Conservation (phyloP, 1,140 invertebrate species). For the Calosoma granatense region DNA sequence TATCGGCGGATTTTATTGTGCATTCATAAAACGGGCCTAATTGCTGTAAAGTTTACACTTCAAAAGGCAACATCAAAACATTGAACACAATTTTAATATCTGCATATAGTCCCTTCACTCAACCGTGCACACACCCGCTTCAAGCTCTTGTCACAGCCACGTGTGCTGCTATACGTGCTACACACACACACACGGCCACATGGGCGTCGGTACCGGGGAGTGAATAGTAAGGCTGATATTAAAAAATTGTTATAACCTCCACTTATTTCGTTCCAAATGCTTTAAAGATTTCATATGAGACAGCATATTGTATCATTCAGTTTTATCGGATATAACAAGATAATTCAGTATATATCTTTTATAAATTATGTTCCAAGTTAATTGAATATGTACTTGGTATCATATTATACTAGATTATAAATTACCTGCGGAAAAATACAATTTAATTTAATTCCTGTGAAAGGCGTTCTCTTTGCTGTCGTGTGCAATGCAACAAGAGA, state of each 20-base stretch:
- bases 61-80: neutral
- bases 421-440: too few relatives aligned
- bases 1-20: neutral
- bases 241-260: neutral
- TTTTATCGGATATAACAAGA: too few relatives aligned
- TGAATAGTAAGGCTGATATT: neutral
- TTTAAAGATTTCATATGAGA: neutral
- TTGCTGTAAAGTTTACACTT: neutral
- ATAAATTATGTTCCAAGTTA: too few relatives aligned
- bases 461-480: too few relatives aligned
- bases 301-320: too few relatives aligned
- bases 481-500: neutral
- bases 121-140: neutral
- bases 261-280: neutral
- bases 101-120: neutral
- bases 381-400: too few relatives aligned
- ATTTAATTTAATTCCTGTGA: too few relatives aligned
- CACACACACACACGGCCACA: neutral
- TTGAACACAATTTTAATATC: neutral
- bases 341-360: neutral
- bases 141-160: neutral
- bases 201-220: neutral
- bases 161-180: neutral
- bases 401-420: too few relatives aligned
- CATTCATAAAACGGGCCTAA: neutral